Evolutionary conservation across 2,113 vertebrate genomes (phyloP).

Genomic region (Tor tambroides): DNA sequence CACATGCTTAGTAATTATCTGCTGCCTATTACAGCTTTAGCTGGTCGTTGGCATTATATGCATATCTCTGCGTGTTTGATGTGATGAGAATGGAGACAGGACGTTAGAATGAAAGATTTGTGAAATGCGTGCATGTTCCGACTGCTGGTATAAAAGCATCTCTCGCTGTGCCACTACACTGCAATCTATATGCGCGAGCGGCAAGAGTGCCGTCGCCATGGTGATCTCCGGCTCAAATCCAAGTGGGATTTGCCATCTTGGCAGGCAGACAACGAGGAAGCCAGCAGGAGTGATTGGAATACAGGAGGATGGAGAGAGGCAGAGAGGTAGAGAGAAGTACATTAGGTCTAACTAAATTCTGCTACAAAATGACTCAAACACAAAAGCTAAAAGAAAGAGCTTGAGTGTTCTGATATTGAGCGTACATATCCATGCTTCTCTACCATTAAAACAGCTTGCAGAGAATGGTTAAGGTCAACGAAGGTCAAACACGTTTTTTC

Average conservation of each 20-base stretch:
- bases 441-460: neutral
- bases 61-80: slow-evolving; percentile 49
- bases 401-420: slow-evolving; percentile 53
- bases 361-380: neutral
- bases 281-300: slow-evolving; percentile 56
- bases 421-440: neutral
- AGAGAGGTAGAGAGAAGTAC: slow-evolving; percentile 52
- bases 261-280: slow-evolving; percentile 64
- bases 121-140: slow-evolving; percentile 29
- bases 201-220: slow-evolving; percentile 80
- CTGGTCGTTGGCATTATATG: slow-evolving; percentile 74
- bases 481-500: neutral
- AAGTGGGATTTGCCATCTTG: slow-evolving; percentile 79
- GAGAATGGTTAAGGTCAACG: neutral
- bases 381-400: slow-evolving; percentile 76
- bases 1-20: slow-evolving; percentile 56
- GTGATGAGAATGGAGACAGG: slow-evolving; percentile 47
- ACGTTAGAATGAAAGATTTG: slow-evolving; percentile 30
- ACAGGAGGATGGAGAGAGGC: neutral
- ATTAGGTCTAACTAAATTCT: slow-evolving; percentile 78
- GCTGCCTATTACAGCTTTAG: slow-evolving; percentile 72
- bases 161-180: slow-evolving; percentile 76
- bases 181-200: slow-evolving; percentile 80
- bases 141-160: slow-evolving; percentile 62
- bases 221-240: slow-evolving; percentile 83